phyloP scores from a whole-genome alignment of 2,113 vertebrate species.

The Syngnathoides biaculeatus region DNA sequence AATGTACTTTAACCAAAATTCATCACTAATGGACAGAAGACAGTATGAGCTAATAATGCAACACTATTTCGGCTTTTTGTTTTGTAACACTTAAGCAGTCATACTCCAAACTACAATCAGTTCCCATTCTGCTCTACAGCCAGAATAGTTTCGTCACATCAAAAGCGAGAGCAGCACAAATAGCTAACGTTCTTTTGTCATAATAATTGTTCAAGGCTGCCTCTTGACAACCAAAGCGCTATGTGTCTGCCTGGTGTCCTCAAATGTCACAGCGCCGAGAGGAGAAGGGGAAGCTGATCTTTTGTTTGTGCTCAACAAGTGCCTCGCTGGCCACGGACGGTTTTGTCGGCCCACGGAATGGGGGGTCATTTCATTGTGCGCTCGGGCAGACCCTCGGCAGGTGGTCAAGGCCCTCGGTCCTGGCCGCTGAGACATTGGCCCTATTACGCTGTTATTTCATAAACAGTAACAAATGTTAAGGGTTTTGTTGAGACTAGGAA shows the following conservation, averaged over 20 bases:
- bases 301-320: constrained; percentile 22
- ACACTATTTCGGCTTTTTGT: neutral
- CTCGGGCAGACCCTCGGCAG: constrained; percentile 35
- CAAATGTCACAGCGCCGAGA: neutral
- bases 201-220: neutral
- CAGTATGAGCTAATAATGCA: too few species aligned
- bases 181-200: neutral
- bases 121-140: neutral
- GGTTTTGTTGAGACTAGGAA: neutral
- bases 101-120: neutral
- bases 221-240: constrained; percentile 5
- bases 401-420: constrained; percentile 23
- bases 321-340: constrained; percentile 18
- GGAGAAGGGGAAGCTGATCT: neutral
- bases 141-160: neutral
- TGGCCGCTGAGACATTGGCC: constrained; percentile 13
- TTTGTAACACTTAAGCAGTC: neutral
- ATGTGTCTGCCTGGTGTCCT: constrained; percentile 11
- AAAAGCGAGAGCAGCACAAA: neutral
- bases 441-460: neutral
- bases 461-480: neutral
- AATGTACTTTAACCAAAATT: neutral
- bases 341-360: constrained; percentile 9
- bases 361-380: constrained; percentile 8
- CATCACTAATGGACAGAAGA: too few species aligned